Evolutionary conservation across 2,797 vertebrate genomes (phyloP).

Genomic region (Mus minutoides): DNA sequence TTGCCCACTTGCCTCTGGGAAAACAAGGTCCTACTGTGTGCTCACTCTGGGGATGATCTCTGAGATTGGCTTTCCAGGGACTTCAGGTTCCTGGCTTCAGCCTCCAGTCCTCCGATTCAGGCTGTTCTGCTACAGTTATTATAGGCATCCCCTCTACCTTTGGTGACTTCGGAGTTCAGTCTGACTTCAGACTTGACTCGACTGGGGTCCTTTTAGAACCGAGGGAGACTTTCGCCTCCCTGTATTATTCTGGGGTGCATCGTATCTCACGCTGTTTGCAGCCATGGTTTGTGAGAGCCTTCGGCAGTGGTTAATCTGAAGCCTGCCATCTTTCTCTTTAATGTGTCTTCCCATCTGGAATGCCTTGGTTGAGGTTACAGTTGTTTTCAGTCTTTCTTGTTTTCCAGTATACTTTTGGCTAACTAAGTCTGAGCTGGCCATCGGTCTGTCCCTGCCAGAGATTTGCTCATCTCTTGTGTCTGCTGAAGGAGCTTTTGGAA

Average conservation of each 20-base stretch:
- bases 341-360: slow-evolving; percentile 12
- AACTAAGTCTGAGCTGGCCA: neutral
- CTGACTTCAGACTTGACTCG: neutral
- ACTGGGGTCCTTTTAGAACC: neutral
- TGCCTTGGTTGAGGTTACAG: neutral
- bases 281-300: neutral
- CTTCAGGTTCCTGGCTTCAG: neutral
- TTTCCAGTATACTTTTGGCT: neutral
- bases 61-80: neutral
- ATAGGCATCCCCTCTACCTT: neutral
- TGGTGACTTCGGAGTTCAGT: neutral
- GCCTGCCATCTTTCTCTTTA: neutral
- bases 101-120: neutral
- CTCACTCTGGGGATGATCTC: neutral
- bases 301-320: neutral
- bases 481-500: neutral
- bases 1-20: neutral
- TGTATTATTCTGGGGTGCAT: neutral
- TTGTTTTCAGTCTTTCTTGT: slow-evolving; percentile 16
- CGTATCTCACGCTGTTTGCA: neutral
- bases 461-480: neutral
- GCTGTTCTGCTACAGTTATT: neutral
- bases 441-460: neutral
- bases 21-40: neutral
- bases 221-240: neutral